A percentile compares a stretch with the other conserved stretches of the same genome.
Evolutionary conservation across 2,113 vertebrate species (phyloP).

Genomic region (Dromiciops gliroides): DNA sequence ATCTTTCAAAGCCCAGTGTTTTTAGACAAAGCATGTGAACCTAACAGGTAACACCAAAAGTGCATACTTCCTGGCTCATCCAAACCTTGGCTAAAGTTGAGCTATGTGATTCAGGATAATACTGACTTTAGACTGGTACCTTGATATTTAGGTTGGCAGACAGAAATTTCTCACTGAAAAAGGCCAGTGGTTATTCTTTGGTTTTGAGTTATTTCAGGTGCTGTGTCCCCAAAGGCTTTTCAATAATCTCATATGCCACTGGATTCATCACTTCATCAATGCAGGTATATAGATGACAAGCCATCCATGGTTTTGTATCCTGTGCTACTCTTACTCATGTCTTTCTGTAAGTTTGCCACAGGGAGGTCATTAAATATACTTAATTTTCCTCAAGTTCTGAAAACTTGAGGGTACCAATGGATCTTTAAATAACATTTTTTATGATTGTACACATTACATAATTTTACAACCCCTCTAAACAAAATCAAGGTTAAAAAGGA

Average conservation of each 20-base stretch:
- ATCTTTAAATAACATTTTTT: not conserved
- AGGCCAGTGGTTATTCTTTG: not conserved
- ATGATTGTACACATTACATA: not conserved
- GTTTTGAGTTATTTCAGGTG: not conserved
- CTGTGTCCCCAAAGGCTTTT: not conserved
- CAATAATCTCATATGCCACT: not conserved
- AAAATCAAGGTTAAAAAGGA: slow-evolving; percentile 15
- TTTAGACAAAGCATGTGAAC: not conserved
- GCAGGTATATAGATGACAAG: not conserved
- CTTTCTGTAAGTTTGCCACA: not conserved
- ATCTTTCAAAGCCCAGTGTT: not conserved
- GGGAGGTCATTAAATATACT: not conserved
- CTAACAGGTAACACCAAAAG: not conserved
- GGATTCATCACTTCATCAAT: not conserved
- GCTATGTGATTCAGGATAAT: not conserved
- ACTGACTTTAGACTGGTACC: not conserved
- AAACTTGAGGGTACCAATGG: not conserved
- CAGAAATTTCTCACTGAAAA: not conserved
- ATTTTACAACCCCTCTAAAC: not conserved
- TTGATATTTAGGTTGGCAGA: not conserved
- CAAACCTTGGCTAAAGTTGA: not conserved
- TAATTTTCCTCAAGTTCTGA: not conserved
- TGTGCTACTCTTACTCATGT: not conserved
- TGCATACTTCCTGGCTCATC: not conserved
- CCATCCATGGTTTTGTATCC: accelerated